phyloP scores from a whole-genome alignment of 2,888 invertebrate species.

The Oscheius sp. region DNA sequence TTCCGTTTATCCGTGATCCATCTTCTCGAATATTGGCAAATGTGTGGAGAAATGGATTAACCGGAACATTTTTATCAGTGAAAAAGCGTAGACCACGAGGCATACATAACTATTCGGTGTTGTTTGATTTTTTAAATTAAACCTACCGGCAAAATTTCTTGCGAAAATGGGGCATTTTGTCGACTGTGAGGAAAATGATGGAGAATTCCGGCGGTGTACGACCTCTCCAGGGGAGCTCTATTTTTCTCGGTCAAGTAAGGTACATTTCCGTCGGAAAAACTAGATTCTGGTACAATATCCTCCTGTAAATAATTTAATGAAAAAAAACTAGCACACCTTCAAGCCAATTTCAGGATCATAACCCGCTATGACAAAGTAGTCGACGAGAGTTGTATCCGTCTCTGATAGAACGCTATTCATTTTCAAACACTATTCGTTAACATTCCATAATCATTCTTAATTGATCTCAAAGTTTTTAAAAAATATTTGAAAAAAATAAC shows the following conservation, averaged over 20 bases:
- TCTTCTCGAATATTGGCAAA: slow-evolving; percentile 97
- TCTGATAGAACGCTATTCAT: neutral
- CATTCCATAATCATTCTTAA: neutral
- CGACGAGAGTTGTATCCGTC: slow-evolving; percentile 60
- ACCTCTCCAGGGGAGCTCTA: slow-evolving; percentile 86
- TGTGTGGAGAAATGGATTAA: slow-evolving; percentile 81
- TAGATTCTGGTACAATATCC: slow-evolving; percentile 9
- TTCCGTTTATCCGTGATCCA: slow-evolving; percentile 91
- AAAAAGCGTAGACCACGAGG: slow-evolving; percentile 93
- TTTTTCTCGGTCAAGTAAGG: neutral
- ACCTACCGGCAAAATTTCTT: slow-evolving; percentile 93
- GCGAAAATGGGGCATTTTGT: slow-evolving; percentile 74
- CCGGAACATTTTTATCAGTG: slow-evolving; percentile 84
- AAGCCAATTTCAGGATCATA: slow-evolving; percentile 63
- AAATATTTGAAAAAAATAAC: no score
- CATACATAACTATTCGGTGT: slow-evolving; percentile 82
- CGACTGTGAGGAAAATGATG: slow-evolving; percentile 91
- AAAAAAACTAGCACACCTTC: slow-evolving; percentile 40
- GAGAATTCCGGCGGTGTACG: slow-evolving; percentile 91
- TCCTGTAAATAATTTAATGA: neutral
- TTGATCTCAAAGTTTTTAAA: no score
- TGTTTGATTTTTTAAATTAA: neutral
- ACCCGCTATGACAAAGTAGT: slow-evolving; percentile 68
- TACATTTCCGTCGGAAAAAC: slow-evolving; percentile 6
- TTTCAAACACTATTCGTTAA: neutral